Base-by-base conservation (phyloP, 2,113 vertebrate genomes). In the Electrona antarctica region DNA sequence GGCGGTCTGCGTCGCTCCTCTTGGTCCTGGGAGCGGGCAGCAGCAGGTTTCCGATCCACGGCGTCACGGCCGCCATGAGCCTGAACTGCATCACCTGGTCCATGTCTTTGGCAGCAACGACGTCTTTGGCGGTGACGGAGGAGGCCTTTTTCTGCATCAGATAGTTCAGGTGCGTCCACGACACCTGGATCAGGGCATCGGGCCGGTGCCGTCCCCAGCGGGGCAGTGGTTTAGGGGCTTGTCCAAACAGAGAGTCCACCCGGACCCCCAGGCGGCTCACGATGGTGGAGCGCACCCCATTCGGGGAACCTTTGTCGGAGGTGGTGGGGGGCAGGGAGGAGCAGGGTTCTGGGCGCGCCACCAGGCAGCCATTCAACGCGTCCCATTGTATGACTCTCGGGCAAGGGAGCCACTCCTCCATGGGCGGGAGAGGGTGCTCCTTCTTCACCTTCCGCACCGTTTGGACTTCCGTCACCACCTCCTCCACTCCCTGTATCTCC, bases 31-130 rank as follows among this genome's bases (percentile, higher is more conserved):
- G 4, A n/a, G 2, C 1, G 49, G 73, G 90, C 51, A 95, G 70
- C 6, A 93, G 60, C 12, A 94, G 64, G 0, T 95, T 91, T 0
- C 96, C 96, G 61, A 97, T 83, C 97, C 96, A 99, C 0, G 96
- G 94, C 0, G 85, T 85, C 51, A 97, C 79, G 0, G 95, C 95
- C 41, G 90, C 59, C 46, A 95, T 87, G 1, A 98, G 94, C 48
- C 78, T 78, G 14, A 85, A 89, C 29, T 85, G 71, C 0, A 95
- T 55, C 3, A 48, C 81, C 9, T 1, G 21, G 3, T 0, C 5
- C 47, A 8, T 0, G 7, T n/a, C 10, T 64, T 14, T 8, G 4
- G 55, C 41, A 8, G 1, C 4, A 2, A 21, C 21, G 50, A 8
- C 0, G 7, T n/a, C 10, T 64, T 14, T 8, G 4, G 55, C 41